Percentiles rank a stretch among this genome's conserved stretches.
These are phyloP conservation scores for Sebastes elongatus DNA, from an alignment of 2,797 vertebrate species.

Conservation along the genomic window DNA sequence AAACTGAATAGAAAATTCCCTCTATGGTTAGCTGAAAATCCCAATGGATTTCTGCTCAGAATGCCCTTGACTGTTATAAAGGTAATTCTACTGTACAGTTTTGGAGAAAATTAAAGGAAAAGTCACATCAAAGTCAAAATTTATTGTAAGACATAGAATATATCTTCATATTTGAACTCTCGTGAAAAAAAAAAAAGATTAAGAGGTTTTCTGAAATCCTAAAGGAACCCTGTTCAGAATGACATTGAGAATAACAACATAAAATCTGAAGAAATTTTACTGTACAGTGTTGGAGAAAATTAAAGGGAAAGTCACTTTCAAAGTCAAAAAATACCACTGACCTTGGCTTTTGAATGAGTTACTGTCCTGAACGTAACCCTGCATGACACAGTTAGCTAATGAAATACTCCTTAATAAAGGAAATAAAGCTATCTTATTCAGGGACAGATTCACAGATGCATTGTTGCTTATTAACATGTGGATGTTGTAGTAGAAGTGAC, in stretches of 20 bases:
- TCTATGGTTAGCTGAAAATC: not conserved
- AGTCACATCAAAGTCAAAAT: not conserved
- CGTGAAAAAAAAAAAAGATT: not conserved
- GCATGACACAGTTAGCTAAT: not conserved
- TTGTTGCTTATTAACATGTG: not conserved
- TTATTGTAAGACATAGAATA: not conserved
- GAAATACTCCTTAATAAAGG: not conserved
- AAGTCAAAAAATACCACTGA: not conserved
- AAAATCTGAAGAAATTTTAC: not conserved
- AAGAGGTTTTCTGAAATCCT: not conserved
- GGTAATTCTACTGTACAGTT: not conserved
- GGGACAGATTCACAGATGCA: not conserved
- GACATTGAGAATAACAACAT: too few species aligned
- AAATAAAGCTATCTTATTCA: not conserved
- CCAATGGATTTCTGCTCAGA: not conserved
- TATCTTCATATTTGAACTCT: not conserved
- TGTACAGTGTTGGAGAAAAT: not conserved
- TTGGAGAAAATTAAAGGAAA: not conserved
- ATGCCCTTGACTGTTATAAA: not conserved
- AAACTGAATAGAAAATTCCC: not conserved
- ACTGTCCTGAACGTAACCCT: not conserved
- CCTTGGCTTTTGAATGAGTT: not conserved
- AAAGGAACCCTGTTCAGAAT: not conserved
- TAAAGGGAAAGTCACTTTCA: not conserved
- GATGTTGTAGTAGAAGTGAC: not conserved